Base-by-base conservation (phyloP, 2,888 invertebrate species). In the Diarsia brunnea region DNA sequence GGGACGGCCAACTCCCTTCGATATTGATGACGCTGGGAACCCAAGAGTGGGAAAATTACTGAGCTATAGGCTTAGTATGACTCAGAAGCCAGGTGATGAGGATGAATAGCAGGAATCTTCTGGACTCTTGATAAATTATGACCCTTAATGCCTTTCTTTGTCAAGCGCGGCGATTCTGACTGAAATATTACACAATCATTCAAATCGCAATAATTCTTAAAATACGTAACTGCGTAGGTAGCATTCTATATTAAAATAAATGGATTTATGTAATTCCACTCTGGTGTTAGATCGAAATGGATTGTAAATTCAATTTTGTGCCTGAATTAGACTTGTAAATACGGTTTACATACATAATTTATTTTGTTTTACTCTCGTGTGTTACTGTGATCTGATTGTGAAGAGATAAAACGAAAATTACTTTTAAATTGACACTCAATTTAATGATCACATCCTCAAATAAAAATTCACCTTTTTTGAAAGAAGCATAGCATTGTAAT, bases 241-340 rank as follows among this genome's bases (percentile, higher is more conserved):
- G 27, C 49, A 72, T 79, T 79, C 61, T 79, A 76, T 79, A 78
- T 80, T 77, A 79, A 84, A 78, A 75, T 79, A 81, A 88, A 85
- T 75, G 58, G 67, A 78, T 79, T 82, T 82, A 76, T 81, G 70
- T 85, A 81, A 87, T 84, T 81, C 75, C 69, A 84, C 71, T 78
- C 61, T 61, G 71, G 78, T 75, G 73, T 79, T 75, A 82, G 76
- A 84, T 89, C 74, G 72, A 83, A 83, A 84, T 78, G 75, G 81
- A 88, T 89, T 87, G 84, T 86, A 85, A 86, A 89, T 88, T 87
- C 47, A 84, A 84, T 84, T 88, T 81, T 82, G 78, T 73, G 69
- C 70, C 69, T 63, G 67, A 79, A 84, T 88, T 85, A 88, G 84
- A 88, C 86, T 88, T 89, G 84, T 80, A 79, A 87, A 89, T 88